Evolutionary conservation across 1,140 invertebrate species (phyloP).

Genomic region (Stegodyphus mimosarum): DNA sequence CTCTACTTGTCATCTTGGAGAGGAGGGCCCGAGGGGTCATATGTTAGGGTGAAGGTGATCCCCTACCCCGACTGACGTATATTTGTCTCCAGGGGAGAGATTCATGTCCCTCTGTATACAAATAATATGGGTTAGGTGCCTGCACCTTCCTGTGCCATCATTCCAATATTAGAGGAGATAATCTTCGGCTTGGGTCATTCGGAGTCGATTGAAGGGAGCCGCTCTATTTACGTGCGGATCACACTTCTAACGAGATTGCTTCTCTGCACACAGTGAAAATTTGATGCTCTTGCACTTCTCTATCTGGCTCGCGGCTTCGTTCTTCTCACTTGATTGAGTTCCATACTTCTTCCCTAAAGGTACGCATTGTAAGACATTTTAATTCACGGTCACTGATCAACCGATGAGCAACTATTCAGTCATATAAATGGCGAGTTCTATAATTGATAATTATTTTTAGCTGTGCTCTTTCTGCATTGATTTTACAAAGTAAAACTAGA

Average conservation of each 20-base stretch:
- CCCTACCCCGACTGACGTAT: slow-evolving; percentile 50
- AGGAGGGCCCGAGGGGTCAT: slow-evolving; percentile 52
- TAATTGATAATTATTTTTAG: no score
- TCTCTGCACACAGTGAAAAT: slow-evolving; percentile 36
- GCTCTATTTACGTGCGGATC: slow-evolving; percentile 48
- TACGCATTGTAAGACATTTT: no score
- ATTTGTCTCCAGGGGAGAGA: slow-evolving; percentile 58
- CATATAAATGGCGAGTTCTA: no score
- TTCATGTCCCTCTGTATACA: slow-evolving; percentile 55
- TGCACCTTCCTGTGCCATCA: slow-evolving; percentile 34
- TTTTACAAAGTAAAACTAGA: no score
- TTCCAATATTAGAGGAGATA: slow-evolving; percentile 58
- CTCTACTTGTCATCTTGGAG: slow-evolving; percentile 57
- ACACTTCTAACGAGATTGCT: slow-evolving; percentile 31
- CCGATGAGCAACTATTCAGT: no score
- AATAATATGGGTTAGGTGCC: slow-evolving; percentile 58
- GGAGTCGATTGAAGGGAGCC: slow-evolving; percentile 25
- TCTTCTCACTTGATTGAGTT: no score
- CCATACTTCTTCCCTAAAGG: no score
- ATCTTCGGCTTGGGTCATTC: slow-evolving; percentile 47
- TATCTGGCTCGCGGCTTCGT: no score
- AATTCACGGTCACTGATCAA: no score
- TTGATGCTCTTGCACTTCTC: slow-evolving; percentile 14
- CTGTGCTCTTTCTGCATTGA: no score
- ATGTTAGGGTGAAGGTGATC: slow-evolving; percentile 57